Conservation (phyloP, 2,888 invertebrate genomes). For the Drosophila rubida region DNA sequence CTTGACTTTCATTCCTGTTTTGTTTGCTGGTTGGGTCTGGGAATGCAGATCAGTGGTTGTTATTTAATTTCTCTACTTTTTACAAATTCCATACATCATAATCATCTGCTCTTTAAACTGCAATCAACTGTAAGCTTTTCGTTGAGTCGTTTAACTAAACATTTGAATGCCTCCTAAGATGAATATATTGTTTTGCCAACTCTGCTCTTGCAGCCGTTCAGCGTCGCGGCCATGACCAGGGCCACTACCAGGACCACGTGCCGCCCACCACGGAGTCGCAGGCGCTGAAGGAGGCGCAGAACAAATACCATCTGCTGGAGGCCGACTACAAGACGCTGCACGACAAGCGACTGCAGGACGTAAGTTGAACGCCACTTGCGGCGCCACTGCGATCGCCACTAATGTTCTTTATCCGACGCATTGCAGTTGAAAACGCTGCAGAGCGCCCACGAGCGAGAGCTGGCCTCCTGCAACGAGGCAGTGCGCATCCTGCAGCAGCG, state of each 20-base stretch:
- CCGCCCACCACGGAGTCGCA: slow-evolving; percentile 83
- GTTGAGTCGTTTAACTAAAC: too few relatives aligned
- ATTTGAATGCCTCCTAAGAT: too few relatives aligned
- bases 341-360: slow-evolving; percentile 92
- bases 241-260: slow-evolving; percentile 75
- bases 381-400: too few relatives aligned
- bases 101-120: neutral
- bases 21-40: neutral
- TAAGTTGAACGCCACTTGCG: too few relatives aligned
- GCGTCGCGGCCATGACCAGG: slow-evolving; percentile 49
- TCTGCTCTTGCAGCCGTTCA: neutral
- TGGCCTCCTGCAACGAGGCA: slow-evolving; percentile 85
- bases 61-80: neutral
- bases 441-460: slow-evolving; percentile 90
- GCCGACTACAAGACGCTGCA: slow-evolving; percentile 91
- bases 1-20: neutral
- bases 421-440: slow-evolving; percentile 90
- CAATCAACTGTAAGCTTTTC: too few relatives aligned
- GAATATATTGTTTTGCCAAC: too few relatives aligned
- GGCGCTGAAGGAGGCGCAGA: slow-evolving; percentile 85
- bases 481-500: slow-evolving; percentile 84
- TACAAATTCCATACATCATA: neutral
- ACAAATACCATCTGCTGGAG: slow-evolving; percentile 90
- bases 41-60: neutral
- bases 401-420: slow-evolving; percentile 46